Conservation (phyloP, 2,797 vertebrate species). For the Poecilia gillii region DNA sequence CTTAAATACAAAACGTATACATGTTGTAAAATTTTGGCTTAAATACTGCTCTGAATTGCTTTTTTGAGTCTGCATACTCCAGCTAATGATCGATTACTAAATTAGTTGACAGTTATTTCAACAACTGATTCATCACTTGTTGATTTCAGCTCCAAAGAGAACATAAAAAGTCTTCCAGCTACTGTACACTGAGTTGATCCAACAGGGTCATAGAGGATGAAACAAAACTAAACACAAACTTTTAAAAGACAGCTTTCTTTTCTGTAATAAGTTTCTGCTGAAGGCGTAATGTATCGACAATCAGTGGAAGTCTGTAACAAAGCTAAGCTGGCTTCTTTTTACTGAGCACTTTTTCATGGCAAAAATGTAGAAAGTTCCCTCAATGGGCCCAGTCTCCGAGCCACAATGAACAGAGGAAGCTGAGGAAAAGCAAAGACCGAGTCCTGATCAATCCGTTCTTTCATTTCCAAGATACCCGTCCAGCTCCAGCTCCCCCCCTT, state of each 20-base stretch:
- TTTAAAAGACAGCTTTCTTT: slow-evolving; percentile 3
- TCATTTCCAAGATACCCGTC: slow-evolving; percentile 77
- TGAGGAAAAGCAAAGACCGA: slow-evolving; percentile 73
- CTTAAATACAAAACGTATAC: no score
- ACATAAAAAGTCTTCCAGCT: neutral
- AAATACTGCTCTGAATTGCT: no score
- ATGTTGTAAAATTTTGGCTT: no score
- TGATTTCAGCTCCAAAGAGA: no score
- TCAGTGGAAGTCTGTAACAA: slow-evolving; percentile 49
- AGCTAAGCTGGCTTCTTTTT: slow-evolving; percentile 51
- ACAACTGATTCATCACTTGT: no score
- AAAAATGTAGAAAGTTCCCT: slow-evolving; percentile 71
- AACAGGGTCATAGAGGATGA: slow-evolving; percentile 28
- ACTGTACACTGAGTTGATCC: slow-evolving; percentile 38
- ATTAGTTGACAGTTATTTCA: no score
- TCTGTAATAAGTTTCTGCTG: neutral
- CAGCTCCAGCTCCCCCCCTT: slow-evolving; percentile 21
- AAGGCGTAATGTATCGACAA: slow-evolving; percentile 14
- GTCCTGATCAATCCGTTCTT: slow-evolving; percentile 83
- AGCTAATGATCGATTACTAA: no score
- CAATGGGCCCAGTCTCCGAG: slow-evolving; percentile 81
- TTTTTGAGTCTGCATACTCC: no score
- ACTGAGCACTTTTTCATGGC: slow-evolving; percentile 49
- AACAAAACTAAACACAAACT: slow-evolving; percentile 12
- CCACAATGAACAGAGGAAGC: slow-evolving; percentile 84